Base-by-base conservation (phyloP, 2,888 invertebrate genomes). In the Aphidius colemani region DNA sequence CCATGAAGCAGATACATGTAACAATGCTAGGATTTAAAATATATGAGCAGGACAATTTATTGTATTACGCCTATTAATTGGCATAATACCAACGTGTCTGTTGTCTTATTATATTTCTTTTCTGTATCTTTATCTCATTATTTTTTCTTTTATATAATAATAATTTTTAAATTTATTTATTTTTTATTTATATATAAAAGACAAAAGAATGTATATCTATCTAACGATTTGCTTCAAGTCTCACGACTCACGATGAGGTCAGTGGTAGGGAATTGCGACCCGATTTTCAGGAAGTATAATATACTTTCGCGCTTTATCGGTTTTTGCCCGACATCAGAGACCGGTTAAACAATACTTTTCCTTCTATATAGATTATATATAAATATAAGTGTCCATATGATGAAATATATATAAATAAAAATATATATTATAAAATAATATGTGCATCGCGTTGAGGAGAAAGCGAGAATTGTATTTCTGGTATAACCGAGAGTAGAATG, bases 1-100 rank as follows among this genome's bases (percentile, higher is more conserved):
- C 65, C 72, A 69, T 73, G 71, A 70, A 72, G 70, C 69, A 68
- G 67, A 71, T 69, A 73, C 30, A 74, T 67, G 60, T 63, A 40
- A 43, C 40, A 51, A 51, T 57, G 41, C 57, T 58, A 39, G 53
- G 48, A 18, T 55, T 13, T 56, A 8, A 30, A 44, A 39, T 40
- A 45, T 46, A n/a, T 30, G 57, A 45, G 40, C 30, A 46, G 57
- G 57, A 39, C 30, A 53, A 13, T 57, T 57, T 41, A 10, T 30
- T 46, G 46, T 11, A 46, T 57, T 30, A 46, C 46, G 57, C 46
- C 30, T 57, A 57, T 57, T 57, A 57, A 57, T 57, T 57, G 46
- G 46, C 39, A 39, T 46, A 46, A 57, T 57, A 46, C 7, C 57
- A 48, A 41, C 46, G 57, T 45, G 39, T 46, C 46, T 57, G 3